Evolutionary conservation across 2,888 invertebrate genomes (phyloP), one percentile per base, ranked within the genome.

Genomic region (Watsonalla binaria): DNA sequence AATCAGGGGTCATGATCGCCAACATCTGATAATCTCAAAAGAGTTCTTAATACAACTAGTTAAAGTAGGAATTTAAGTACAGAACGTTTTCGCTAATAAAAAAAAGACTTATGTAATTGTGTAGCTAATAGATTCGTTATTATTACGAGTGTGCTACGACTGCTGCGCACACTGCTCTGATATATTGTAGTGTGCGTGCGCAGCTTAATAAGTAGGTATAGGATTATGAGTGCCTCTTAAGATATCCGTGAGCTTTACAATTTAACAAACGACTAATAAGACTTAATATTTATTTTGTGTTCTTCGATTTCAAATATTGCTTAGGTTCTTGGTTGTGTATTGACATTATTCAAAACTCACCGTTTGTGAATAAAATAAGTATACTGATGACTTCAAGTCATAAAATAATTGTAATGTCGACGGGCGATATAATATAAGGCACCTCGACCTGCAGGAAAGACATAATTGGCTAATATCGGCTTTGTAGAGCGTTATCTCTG

Each of bases 1-100:
- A 75, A 72, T 73, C 74, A 78, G 75, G 78, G 73, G 74, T 75
- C 75, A 71, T 65, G 72, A 72, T 68, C 62, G 58, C 58, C 9
- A 6, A 55, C 52, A 5, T 0, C 45, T 51, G 15, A 42, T 8
- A 37, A 48, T n/a, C 37, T 24, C 11, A 6, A 48, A 56, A 53
- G 35, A 37, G 39, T 39, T 24, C 39, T 46, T 33, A 51, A 37
- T 9, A 9, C 37, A 37, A 37, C 24, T 5, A 37, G 5, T 37
- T 37, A 7, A 37, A 37, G 37, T 8, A 7, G 37, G 7, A 8
- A 6, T 37, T 37, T 37, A 37, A 37, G 37, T 42, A 42, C 8
- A 11, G 42, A 11, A 5, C 8, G 11, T 42, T 11, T 42, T 11
- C 42, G 11, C 2, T 9, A 11, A 11, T 47, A 47, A 52, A 49